These are phyloP conservation scores for Epizoanthus stellaris DNA, from an alignment of 92 coral and sea anemone species.

Conservation along the genomic window DNA sequence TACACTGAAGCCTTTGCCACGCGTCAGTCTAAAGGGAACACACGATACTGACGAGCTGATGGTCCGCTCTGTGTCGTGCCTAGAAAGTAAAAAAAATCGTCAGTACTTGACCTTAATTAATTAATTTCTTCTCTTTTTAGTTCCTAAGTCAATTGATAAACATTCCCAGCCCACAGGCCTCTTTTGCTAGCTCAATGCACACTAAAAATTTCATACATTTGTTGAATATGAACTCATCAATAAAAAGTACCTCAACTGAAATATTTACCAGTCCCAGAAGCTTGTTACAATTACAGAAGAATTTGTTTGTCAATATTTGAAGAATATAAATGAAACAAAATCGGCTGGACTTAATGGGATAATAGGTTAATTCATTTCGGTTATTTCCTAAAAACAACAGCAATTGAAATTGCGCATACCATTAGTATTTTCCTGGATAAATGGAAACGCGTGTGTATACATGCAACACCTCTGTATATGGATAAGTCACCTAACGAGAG, in stretches of 20 bases:
- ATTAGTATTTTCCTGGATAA: background rate
- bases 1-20: slow-evolving; percentile 53
- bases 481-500: background rate
- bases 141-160: too few species aligned
- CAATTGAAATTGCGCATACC: background rate
- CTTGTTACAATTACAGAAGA: too few species aligned
- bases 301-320: too few species aligned
- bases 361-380: background rate
- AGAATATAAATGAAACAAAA: too few species aligned
- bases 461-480: background rate
- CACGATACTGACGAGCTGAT: slow-evolving; percentile 58
- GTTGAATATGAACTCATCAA: too few species aligned
- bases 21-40: slow-evolving; percentile 68
- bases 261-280: too few species aligned
- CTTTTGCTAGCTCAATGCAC: too few species aligned
- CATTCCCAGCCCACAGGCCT: too few species aligned
- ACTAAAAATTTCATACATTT: too few species aligned
- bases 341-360: background rate
- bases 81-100: slow-evolving; percentile 14
- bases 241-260: too few species aligned
- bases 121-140: background rate
- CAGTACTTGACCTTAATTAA: too few species aligned
- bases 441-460: background rate
- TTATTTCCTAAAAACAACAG: background rate
- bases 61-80: slow-evolving; percentile 79